phyloP scores from a whole-genome alignment of 2,888 invertebrate species.

The Melipona bicolor region DNA sequence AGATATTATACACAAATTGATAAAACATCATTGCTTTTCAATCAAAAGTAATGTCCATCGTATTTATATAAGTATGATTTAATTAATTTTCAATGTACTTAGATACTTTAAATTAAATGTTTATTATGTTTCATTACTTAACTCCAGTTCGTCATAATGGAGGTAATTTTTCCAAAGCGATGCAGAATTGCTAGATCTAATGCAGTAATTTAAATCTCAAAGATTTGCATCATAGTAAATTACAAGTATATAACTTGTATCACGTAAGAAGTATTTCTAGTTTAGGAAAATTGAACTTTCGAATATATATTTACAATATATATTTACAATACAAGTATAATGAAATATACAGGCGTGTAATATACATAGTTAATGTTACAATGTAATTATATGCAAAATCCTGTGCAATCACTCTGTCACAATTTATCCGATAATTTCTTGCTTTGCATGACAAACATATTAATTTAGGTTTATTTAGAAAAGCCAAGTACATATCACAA shows the following conservation, averaged over 20 bases:
- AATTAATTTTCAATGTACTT: slow-evolving; percentile 24
- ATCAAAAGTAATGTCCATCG: slow-evolving; percentile 11
- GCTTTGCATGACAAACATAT: slow-evolving; percentile 77
- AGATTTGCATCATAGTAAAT: slow-evolving; percentile 13
- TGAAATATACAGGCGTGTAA: slow-evolving; percentile 37
- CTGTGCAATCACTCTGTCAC: slow-evolving; percentile 55
- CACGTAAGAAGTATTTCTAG: slow-evolving; percentile 12
- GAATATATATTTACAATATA: slow-evolving; percentile 2
- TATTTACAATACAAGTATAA: slow-evolving; percentile 20
- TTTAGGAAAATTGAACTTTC: slow-evolving; percentile 10
- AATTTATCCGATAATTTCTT: slow-evolving; percentile 62
- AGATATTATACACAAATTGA: slow-evolving; percentile 13
- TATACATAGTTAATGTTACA: slow-evolving; percentile 42
- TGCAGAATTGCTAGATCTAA: slow-evolving; percentile 22
- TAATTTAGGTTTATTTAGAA: slow-evolving; percentile 68
- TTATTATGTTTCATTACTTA: slow-evolving; percentile 77
- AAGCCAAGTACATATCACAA: slow-evolving; percentile 76
- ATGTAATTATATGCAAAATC: slow-evolving; percentile 41
- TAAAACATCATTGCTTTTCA: background rate
- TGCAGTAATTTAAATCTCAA: slow-evolving; percentile 9
- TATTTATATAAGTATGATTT: slow-evolving; percentile 23
- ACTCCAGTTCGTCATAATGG: slow-evolving; percentile 78
- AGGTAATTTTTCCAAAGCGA: slow-evolving; percentile 77
- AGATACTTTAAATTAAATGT: slow-evolving; percentile 61
- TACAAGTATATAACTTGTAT: slow-evolving; percentile 6